Conservation (phyloP, 2,797 vertebrate species). For the Morus bassanus region DNA sequence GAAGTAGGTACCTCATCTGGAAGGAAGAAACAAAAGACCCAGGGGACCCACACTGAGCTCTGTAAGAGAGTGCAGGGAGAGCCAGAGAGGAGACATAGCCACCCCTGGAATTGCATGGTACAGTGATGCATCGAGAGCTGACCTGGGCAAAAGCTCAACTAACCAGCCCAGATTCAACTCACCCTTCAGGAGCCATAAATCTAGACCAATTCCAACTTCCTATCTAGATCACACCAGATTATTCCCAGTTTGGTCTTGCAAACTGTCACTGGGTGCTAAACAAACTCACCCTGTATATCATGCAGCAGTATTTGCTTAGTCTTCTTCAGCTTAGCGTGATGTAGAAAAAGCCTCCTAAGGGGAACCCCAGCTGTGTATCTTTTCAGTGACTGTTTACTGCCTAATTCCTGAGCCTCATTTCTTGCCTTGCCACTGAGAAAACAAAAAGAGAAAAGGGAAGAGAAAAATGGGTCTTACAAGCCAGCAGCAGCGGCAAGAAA, state of each 20-base stretch:
- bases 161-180: not conserved
- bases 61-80: not conserved
- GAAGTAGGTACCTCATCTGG: not conserved
- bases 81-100: fast-evolving
- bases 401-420: not conserved
- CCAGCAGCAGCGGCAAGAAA: not conserved
- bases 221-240: too few species aligned
- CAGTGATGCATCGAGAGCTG: not conserved
- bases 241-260: too few species aligned
- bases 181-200: not conserved
- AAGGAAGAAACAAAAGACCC: not conserved
- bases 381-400: not conserved
- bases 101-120: not conserved
- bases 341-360: not conserved
- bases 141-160: not conserved
- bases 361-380: not conserved
- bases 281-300: not conserved
- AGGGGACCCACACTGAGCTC: not conserved
- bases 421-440: not conserved
- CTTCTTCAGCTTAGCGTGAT: fast-evolving
- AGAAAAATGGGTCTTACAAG: not conserved
- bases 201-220: not conserved
- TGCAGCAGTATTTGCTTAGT: not conserved
- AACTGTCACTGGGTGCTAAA: not conserved
- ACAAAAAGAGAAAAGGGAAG: not conserved